Evolutionary conservation across 2,888 invertebrate genomes (phyloP), one percentile per base, ranked within the genome.

Genomic region (Ptychoptera contaminata): DNA sequence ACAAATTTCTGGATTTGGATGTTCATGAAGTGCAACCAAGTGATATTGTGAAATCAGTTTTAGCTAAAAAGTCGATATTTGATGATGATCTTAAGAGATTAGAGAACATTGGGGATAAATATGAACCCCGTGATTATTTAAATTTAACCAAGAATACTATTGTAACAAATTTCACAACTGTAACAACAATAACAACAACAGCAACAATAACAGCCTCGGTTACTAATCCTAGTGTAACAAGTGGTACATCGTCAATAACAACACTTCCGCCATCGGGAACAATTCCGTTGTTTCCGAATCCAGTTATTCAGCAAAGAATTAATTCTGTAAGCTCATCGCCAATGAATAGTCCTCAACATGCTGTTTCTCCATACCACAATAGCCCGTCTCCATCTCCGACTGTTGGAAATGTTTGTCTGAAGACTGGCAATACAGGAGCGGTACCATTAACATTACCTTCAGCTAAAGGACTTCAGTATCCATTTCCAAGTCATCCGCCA

Each of bases 71-170:
- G 50, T 92, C 91, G 43, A 88, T 96, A 44, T 94, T 96, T 65
- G 96, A 96, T 61, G 94, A 94, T 63, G 96, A 96, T 62, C 79
- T 85, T 36, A 91, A 93, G 65, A 73, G 96, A 32, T 70, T 96
- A 47, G 92, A 92, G 63, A 87, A 86, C 56, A 81, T 85, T 46
- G 74, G 80, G 59, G 79, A 91, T 64, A 78, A 87, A 67, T 79
- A 88, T 68, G 77, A 91, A 68, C 77, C 72, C 48, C 71, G 64
- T 63, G 53, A 55, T 36, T 48, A 51, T 38, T 47, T 53, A 8
- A 55, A 55, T 46, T 29, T 54, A 23, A 34, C 47, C 9, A 43
- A 49, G 15, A 30, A 10, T 14, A 12, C 40, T 12, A 10, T 40
- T 4, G 12, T 36, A n/a, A 39, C 34, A 12, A 44, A 35, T 35